Conservation (phyloP, 2,797 vertebrate genomes). For the Morus bassanus region DNA sequence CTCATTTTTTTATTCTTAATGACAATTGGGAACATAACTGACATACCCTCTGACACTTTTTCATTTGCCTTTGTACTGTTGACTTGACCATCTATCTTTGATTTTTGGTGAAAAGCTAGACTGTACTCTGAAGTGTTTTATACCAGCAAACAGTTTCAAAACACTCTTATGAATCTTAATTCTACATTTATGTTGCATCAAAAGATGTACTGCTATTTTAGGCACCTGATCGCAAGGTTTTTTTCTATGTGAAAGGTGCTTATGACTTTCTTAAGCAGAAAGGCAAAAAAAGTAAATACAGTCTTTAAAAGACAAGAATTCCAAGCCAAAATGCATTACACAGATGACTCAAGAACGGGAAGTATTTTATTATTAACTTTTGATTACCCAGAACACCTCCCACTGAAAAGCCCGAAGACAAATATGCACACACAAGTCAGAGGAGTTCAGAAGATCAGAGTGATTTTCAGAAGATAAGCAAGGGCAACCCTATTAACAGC, state of each 20-base stretch:
- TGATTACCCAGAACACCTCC: neutral
- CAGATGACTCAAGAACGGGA: neutral
- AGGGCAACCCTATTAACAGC: neutral
- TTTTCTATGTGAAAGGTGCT: neutral
- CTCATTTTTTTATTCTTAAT: neutral
- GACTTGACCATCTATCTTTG: neutral
- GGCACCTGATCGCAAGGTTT: neutral
- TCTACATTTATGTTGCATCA: neutral
- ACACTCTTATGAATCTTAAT: neutral
- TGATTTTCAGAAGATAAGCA: conserved; percentile 28
- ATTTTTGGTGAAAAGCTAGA: neutral
- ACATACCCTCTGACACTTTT: neutral
- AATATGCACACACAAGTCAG: neutral
- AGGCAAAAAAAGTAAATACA: neutral
- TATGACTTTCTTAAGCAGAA: neutral
- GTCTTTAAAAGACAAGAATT: conserved; percentile 1
- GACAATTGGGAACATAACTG: neutral
- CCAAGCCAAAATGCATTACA: neutral
- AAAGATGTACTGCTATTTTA: neutral
- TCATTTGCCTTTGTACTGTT: neutral
- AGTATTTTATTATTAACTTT: conserved; percentile 26
- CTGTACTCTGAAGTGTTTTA: neutral
- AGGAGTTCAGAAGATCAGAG: conserved; percentile 6
- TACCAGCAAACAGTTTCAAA: neutral
- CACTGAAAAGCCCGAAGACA: neutral